phyloP scores from a whole-genome alignment of 2,797 vertebrate species.

The Steatocranus sp. region DNA sequence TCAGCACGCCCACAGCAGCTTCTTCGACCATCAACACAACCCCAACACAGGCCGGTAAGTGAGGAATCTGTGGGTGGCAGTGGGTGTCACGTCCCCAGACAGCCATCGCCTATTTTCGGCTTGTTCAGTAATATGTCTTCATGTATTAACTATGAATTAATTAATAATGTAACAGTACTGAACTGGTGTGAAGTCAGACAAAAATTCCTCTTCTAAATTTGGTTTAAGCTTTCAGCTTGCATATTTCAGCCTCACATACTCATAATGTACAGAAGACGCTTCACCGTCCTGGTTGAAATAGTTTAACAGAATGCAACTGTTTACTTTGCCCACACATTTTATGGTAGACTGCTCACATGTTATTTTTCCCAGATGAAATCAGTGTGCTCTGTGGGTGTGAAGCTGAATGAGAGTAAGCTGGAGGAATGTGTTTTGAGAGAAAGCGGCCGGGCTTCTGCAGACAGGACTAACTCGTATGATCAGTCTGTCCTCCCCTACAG shows the following conservation, averaged over 20 bases:
- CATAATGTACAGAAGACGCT: background rate
- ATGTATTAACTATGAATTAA: constrained; percentile 29
- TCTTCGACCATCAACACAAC: background rate
- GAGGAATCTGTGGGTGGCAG: background rate
- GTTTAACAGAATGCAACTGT: background rate
- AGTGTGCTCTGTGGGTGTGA: background rate
- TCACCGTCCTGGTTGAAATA: background rate
- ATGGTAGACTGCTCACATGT: constrained; percentile 8
- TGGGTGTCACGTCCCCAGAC: background rate
- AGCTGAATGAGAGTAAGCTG: background rate
- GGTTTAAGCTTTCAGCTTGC: background rate
- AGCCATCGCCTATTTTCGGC: constrained; percentile 4
- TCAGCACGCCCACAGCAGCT: background rate
- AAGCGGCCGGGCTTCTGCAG: background rate
- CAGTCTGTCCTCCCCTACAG: background rate
- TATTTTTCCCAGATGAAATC: constrained; percentile 19
- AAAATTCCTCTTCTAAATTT: background rate
- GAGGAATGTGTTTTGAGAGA: constrained; percentile 32
- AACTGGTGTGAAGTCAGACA: background rate
- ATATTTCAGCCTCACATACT: background rate
- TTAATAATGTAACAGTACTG: constrained; percentile 8
- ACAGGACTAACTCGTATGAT: constrained; percentile 28
- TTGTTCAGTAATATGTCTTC: background rate
- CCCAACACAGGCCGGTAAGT: constrained; percentile 64
- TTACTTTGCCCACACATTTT: background rate